phyloP scores from a whole-genome alignment of 2,888 invertebrate genomes.

The Parapristionchus giblindavisi region DNA sequence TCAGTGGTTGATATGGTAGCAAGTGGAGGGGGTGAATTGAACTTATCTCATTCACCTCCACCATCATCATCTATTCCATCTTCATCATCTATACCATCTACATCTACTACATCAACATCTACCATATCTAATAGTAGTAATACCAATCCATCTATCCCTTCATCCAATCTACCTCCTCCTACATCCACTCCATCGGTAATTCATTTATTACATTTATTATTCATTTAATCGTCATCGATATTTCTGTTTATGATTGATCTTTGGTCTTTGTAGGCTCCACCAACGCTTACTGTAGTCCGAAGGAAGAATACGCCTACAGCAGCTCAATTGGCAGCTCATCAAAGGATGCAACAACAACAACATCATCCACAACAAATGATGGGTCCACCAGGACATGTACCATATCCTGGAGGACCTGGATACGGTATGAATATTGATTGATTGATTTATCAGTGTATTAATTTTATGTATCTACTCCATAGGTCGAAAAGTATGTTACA shows the following conservation, averaged over 20 bases:
- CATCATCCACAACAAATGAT: background rate
- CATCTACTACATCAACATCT: background rate
- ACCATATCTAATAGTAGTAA: background rate
- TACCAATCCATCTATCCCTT: background rate
- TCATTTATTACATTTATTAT: too few relatives aligned
- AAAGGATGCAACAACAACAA: constrained; percentile 9
- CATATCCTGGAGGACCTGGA: too few relatives aligned
- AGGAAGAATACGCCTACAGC: background rate
- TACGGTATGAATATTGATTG: too few relatives aligned
- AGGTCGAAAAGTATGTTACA: too few relatives aligned
- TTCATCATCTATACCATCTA: background rate
- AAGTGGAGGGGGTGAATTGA: constrained; percentile 25
- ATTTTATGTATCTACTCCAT: too few relatives aligned
- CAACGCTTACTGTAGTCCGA: background rate
- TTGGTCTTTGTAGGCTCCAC: background rate
- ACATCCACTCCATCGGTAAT: constrained; percentile 18
- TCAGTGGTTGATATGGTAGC: constrained; percentile 39
- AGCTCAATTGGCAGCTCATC: background rate
- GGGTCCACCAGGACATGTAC: too few relatives aligned
- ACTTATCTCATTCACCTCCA: constrained; percentile 12
- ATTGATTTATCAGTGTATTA: too few relatives aligned
- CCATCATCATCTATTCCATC: background rate
- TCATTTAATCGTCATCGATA: too few relatives aligned
- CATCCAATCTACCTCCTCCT: constrained; percentile 4
- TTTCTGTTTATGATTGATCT: background rate